These are phyloP conservation scores for Calypte anna DNA, from an alignment of 2,113 vertebrate genomes.

Conservation along the genomic window DNA sequence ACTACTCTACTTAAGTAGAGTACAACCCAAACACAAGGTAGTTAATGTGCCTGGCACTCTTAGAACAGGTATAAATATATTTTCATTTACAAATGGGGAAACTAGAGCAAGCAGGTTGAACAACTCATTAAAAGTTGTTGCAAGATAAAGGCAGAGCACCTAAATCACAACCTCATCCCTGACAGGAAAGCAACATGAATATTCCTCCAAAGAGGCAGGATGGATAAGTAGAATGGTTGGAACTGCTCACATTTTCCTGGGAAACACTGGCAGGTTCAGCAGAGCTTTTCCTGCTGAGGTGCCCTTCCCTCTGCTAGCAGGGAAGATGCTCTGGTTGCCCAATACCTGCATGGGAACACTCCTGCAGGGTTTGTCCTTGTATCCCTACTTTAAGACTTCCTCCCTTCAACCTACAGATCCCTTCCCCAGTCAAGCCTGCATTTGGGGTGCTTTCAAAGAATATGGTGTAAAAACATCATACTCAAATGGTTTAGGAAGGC, in stretches of 20 bases:
- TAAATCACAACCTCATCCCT: neutral
- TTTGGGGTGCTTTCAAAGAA: neutral
- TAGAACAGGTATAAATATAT: neutral
- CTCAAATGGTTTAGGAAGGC: neutral
- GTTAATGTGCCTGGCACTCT: neutral
- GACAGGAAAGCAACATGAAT: neutral
- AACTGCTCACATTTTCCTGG: neutral
- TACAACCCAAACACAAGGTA: neutral
- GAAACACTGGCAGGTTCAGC: neutral
- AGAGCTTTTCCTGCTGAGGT: neutral
- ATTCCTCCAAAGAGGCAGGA: neutral
- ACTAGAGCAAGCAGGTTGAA: neutral
- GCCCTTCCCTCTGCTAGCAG: neutral
- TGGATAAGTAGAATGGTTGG: neutral
- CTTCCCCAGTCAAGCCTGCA: rapidly evolving
- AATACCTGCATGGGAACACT: rapidly evolving
- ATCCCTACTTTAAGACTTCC: neutral
- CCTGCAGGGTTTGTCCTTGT: neutral
- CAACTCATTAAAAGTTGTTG: neutral
- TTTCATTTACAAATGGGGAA: neutral
- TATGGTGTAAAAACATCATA: neutral
- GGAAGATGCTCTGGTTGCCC: neutral
- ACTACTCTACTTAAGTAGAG: neutral
- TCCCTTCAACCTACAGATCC: neutral
- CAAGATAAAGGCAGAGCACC: neutral